phyloP scores from a whole-genome alignment of 2,888 invertebrate species.

The Nymphalis c-album region DNA sequence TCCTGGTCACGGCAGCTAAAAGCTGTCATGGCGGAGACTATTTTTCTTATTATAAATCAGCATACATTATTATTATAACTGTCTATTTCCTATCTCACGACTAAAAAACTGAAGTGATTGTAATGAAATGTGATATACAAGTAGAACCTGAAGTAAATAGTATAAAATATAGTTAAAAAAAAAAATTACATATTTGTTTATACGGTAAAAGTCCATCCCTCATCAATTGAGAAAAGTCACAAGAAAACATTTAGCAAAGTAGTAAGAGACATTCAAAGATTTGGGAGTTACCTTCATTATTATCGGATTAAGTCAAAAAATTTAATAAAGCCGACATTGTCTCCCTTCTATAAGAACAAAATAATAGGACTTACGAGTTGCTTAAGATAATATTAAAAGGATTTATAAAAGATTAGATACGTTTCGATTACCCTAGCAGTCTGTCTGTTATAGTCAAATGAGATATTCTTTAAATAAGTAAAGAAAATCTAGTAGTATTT shows the following conservation, averaged over 20 bases:
- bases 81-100: no score
- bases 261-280: neutral
- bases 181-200: no score
- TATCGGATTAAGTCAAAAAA: conserved; percentile 4
- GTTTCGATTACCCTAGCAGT: neutral
- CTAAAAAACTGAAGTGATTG: no score
- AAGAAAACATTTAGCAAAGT: neutral
- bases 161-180: no score
- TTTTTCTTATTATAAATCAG: neutral
- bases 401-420: neutral
- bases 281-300: neutral
- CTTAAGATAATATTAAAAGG: neutral
- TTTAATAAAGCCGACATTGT: neutral
- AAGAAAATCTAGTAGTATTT: no score
- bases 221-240: neutral
- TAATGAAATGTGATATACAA: no score
- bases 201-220: no score
- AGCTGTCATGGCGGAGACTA: conserved; percentile 54
- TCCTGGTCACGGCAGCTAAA: conserved; percentile 83
- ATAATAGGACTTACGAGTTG: neutral
- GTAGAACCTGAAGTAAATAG: no score
- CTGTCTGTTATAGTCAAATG: neutral
- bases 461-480: neutral
- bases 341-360: neutral
- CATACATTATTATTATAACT: no score